Base-by-base conservation (phyloP, 1,140 invertebrate genomes). In the Batillaria attramentaria region DNA sequence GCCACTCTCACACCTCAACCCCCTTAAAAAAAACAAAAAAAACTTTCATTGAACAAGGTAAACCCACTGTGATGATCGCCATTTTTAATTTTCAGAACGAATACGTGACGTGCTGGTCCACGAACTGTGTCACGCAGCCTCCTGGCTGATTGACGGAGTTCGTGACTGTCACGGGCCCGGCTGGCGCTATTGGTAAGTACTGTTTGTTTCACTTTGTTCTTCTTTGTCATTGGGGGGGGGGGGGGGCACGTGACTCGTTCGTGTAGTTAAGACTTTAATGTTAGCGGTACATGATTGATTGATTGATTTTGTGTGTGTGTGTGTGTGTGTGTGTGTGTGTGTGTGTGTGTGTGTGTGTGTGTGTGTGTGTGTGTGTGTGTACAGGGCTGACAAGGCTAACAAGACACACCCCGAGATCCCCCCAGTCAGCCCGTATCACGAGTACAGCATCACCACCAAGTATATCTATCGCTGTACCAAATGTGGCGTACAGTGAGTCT, bases 121-220 rank as follows among this genome's bases (percentile, higher is more conserved):
- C 89, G 97, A 98, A 91, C 91, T 98, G 91, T 98, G 97, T 84
- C 97, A 98, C 92, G 96, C 96, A 6, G 96, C 96, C 70, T 93
- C 94, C 0, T 98, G 95, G 95, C 87, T 97, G 4, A 92, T 97
- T 16, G 94, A 97, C 1, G 89, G 94, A 65, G 60, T 75, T 16
- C 90, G 94, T 70, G n/a, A 93, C 92, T 6, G 95, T 94, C 97
- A 98, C 89, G 97, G 96, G 16, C 92, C 93, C 0, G 92, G 93
- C 72, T 98, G 96, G 96, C 95, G 94, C 90, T 92, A 92, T 83
- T 98, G 96, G 96, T 95, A 89, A 84, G 89, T 60, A 4, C 8
- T 28, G 5, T 28, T 50, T 24, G 10, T 50, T 10, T 50, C 46
- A 50, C 10, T 50, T 50, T 24, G n/a, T n/a, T n/a, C n/a, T n/a